Conservation (phyloP, 1,140 invertebrate genomes). For the Nylanderia fulva region DNA sequence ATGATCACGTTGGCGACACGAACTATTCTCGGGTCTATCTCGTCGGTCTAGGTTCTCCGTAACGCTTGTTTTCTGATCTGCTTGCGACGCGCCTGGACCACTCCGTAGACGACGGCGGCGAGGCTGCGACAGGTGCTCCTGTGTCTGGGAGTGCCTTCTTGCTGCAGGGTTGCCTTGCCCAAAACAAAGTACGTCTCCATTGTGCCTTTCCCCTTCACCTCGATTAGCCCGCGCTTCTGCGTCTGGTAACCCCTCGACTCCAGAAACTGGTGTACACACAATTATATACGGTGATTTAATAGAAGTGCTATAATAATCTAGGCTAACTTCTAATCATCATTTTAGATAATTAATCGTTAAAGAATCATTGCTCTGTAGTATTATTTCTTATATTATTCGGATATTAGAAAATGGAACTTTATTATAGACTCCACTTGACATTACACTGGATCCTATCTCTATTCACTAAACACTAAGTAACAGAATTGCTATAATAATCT, state of each 20-base stretch:
- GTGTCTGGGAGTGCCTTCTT: constrained; percentile 86
- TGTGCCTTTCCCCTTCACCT: constrained; percentile 97
- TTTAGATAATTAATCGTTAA: background rate
- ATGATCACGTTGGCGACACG: background rate
- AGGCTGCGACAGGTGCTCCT: constrained; percentile 92
- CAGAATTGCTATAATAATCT: background rate
- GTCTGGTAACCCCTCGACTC: constrained; percentile 90
- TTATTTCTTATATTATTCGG: too few relatives aligned
- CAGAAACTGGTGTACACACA: constrained; percentile 89
- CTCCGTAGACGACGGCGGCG: constrained; percentile 95
- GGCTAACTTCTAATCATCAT: background rate
- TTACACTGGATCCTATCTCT: too few relatives aligned
- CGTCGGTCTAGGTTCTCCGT: constrained; percentile 74
- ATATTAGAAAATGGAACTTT: too few relatives aligned
- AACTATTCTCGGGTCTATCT: constrained; percentile 50
- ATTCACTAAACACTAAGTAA: too few relatives aligned
- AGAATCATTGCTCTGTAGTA: too few relatives aligned
- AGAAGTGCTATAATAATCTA: background rate
- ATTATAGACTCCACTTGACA: too few relatives aligned
- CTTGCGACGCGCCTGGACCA: constrained; percentile 90
- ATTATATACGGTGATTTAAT: background rate
- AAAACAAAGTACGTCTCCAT: constrained; percentile 98
- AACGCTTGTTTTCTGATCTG: constrained; percentile 81
- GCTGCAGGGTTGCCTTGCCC: constrained; percentile 86
- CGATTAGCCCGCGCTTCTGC: constrained; percentile 92